A percentile compares a stretch with the other conserved stretches of the same genome.
Conservation (phyloP, 2,113 vertebrate genomes). For the Corynorhinus townsendii region DNA sequence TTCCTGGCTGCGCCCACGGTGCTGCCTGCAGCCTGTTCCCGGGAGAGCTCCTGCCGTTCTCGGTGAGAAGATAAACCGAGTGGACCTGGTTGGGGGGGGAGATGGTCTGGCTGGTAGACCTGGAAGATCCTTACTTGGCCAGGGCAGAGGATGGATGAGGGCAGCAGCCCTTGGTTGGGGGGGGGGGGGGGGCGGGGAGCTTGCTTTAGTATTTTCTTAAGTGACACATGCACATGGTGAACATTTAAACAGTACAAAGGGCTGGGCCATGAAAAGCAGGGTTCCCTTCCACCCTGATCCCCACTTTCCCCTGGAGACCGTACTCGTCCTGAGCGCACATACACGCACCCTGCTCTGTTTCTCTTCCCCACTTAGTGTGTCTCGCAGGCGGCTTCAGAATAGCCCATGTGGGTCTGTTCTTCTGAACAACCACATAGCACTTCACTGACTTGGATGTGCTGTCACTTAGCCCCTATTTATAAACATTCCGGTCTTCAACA, state of each 20-base stretch:
- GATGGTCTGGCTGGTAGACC: neutral
- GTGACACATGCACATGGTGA: neutral
- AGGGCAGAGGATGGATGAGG: neutral
- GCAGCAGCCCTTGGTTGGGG: neutral
- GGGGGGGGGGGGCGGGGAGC: neutral
- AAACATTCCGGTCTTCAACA: neutral
- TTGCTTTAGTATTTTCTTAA: neutral
- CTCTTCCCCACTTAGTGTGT: neutral
- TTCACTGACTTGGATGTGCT: neutral
- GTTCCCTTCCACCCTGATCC: neutral
- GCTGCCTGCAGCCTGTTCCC: neutral
- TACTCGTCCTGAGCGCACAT: neutral
- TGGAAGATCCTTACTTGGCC: neutral
- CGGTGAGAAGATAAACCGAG: neutral
- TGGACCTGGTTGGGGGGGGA: neutral
- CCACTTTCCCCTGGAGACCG: neutral
- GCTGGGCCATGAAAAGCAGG: neutral
- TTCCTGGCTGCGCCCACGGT: neutral
- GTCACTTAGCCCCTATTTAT: neutral
- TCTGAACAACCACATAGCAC: neutral
- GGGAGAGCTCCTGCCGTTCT: neutral
- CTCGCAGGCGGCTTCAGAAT: constrained; percentile 3
- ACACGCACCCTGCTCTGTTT: neutral
- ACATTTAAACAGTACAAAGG: neutral
- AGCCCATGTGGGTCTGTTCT: neutral